Evolutionary conservation across 2,113 vertebrate species (phyloP).

Genomic region (Salvelinus alpinus): DNA sequence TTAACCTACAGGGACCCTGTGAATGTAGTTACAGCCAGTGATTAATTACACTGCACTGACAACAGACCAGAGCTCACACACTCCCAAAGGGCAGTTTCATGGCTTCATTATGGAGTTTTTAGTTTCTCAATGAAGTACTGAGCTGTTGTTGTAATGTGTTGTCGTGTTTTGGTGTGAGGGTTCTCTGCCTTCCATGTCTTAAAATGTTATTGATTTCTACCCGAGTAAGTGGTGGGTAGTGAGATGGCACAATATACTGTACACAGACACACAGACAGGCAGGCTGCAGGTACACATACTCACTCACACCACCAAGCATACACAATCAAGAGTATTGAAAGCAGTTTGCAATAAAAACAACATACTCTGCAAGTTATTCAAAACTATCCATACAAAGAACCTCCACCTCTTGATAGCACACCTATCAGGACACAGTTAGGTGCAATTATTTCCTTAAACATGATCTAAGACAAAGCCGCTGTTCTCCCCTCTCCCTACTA

Average conservation of each 20-base stretch:
- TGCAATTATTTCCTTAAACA: slow-evolving; percentile 47
- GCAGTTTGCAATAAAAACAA: slow-evolving; percentile 10
- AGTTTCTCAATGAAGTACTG: slow-evolving; percentile 34
- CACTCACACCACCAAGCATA: too few relatives aligned
- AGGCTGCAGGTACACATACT: too few relatives aligned
- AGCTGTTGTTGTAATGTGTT: slow-evolving; percentile 23
- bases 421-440: slow-evolving; percentile 12
- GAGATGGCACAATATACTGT: too few relatives aligned
- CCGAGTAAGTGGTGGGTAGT: neutral
- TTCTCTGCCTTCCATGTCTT: slow-evolving; percentile 14
- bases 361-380: neutral
- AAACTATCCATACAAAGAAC: slow-evolving; percentile 5
- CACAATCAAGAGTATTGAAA: neutral
- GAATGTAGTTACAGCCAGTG: slow-evolving; percentile 60
- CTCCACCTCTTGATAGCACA: slow-evolving; percentile 13
- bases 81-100: slow-evolving; percentile 48
- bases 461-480: slow-evolving; percentile 29
- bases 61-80: slow-evolving; percentile 45
- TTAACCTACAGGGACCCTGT: slow-evolving; percentile 64
- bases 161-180: slow-evolving; percentile 8
- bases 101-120: slow-evolving; percentile 42
- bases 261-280: too few relatives aligned
- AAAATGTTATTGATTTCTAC: neutral
- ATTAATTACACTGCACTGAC: slow-evolving; percentile 67
- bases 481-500: slow-evolving; percentile 28